Evolutionary conservation across 2,888 invertebrate species (phyloP).

Genomic region (Thymelicus acteon): DNA sequence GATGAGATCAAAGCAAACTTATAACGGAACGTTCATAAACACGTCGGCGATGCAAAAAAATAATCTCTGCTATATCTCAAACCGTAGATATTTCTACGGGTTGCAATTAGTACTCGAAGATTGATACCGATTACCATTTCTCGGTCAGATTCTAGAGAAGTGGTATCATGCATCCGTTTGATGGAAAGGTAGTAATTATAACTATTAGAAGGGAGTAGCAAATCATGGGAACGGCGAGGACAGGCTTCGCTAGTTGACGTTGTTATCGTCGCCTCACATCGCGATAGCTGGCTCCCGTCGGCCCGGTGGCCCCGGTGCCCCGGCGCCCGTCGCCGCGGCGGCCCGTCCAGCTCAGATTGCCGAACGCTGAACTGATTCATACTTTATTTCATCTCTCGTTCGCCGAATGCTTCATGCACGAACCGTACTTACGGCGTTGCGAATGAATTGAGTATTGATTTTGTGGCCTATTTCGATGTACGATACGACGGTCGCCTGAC

Average conservation of each 20-base stretch:
- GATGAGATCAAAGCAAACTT: slow-evolving; percentile 77
- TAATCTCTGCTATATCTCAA: slow-evolving; percentile 80
- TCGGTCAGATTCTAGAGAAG: slow-evolving; percentile 56
- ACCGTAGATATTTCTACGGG: slow-evolving; percentile 54
- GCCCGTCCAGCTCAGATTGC: neutral
- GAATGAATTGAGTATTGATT: slow-evolving; percentile 69
- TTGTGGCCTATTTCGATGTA: slow-evolving; percentile 78
- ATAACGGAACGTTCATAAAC: slow-evolving; percentile 76
- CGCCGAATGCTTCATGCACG: slow-evolving; percentile 68
- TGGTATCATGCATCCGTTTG: slow-evolving; percentile 76
- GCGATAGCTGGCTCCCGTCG: slow-evolving; percentile 73
- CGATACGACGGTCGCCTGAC: slow-evolving; percentile 73
- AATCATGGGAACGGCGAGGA: slow-evolving; percentile 80
- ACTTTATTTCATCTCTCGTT: slow-evolving; percentile 75
- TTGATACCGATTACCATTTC: slow-evolving; percentile 68
- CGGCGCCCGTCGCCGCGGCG: slow-evolving; percentile 29
- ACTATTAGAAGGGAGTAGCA: slow-evolving; percentile 80
- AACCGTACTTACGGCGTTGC: slow-evolving; percentile 67
- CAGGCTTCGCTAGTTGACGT: slow-evolving; percentile 77
- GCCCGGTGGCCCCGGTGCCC: slow-evolving; percentile 45
- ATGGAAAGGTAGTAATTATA: slow-evolving; percentile 81
- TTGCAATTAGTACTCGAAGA: slow-evolving; percentile 50
- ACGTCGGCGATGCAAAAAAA: slow-evolving; percentile 73
- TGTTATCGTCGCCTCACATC: slow-evolving; percentile 75
- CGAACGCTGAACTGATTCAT: slow-evolving; percentile 51